Percentiles rank a stretch among this genome's conserved stretches.
These are phyloP conservation scores for Thryonomys swinderianus DNA, from an alignment of 2,113 vertebrate genomes.

Conservation along the genomic window DNA sequence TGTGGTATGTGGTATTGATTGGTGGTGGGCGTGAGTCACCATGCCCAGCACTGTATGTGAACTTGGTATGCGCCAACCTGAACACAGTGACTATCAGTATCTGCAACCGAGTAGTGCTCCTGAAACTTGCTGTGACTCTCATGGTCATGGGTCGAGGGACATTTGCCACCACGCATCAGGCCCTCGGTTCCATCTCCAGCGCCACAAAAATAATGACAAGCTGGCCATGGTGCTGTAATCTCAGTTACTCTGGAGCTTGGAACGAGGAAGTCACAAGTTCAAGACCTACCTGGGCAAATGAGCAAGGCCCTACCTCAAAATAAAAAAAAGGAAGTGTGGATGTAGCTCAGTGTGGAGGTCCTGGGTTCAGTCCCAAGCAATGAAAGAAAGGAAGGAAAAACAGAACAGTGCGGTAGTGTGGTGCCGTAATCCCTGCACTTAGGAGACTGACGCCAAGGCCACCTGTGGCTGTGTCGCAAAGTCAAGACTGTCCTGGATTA, in stretches of 20 bases:
- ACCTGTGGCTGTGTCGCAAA: background rate
- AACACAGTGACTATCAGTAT: no score
- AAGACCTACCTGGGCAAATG: background rate
- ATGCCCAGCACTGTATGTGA: no score
- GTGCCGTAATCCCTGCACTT: background rate
- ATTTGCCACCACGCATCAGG: background rate
- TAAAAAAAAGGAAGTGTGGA: background rate
- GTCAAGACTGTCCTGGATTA: background rate
- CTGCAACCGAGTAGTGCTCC: background rate
- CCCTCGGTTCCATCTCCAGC: background rate
- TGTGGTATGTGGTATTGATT: no score
- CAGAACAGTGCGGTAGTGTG: background rate
- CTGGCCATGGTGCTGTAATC: background rate
- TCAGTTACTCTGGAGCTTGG: background rate
- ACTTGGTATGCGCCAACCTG: no score
- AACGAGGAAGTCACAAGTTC: background rate
- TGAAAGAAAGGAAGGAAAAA: background rate
- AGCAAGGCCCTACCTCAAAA: background rate
- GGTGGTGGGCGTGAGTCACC: no score
- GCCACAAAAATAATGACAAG: background rate
- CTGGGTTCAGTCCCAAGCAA: background rate
- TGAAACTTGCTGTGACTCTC: conserved; percentile 71
- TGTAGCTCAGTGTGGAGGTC: background rate
- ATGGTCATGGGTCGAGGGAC: conserved; percentile 77
- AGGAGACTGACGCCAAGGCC: background rate